phyloP scores from a whole-genome alignment of 2,113 vertebrate genomes.

The Hippocampus comes region DNA sequence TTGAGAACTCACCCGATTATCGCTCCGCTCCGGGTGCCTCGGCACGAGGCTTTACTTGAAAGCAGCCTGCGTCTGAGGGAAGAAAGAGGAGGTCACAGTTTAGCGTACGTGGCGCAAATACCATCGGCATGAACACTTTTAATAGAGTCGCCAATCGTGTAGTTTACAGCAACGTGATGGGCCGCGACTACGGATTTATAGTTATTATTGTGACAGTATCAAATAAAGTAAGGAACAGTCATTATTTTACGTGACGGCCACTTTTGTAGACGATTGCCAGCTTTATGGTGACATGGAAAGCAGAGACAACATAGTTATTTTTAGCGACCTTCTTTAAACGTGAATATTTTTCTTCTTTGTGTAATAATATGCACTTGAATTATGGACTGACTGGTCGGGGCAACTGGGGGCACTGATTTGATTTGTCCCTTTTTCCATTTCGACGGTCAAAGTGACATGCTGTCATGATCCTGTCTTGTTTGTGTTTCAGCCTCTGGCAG shows the following conservation, averaged over 20 bases:
- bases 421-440: neutral
- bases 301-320: neutral
- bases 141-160: neutral
- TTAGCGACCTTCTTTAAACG: neutral
- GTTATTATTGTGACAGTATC: neutral
- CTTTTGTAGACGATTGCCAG: slow-evolving; percentile 25
- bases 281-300: neutral
- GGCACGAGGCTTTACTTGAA: neutral
- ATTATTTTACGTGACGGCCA: neutral
- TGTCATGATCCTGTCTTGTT: too few relatives aligned
- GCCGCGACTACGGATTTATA: neutral
- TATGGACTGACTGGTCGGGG: neutral
- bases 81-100: neutral
- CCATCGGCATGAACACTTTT: neutral
- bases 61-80: neutral
- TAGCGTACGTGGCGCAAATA: neutral
- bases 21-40: neutral
- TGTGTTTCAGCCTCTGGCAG: too few relatives aligned
- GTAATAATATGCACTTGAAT: neutral
- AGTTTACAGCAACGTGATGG: neutral
- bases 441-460: too few relatives aligned
- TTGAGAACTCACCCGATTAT: neutral
- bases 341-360: neutral
- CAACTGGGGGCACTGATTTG: too few relatives aligned
- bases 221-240: neutral